Evolutionary conservation across 2,113 vertebrate genomes (phyloP).

Genomic region (Dasyornis broadbenti): DNA sequence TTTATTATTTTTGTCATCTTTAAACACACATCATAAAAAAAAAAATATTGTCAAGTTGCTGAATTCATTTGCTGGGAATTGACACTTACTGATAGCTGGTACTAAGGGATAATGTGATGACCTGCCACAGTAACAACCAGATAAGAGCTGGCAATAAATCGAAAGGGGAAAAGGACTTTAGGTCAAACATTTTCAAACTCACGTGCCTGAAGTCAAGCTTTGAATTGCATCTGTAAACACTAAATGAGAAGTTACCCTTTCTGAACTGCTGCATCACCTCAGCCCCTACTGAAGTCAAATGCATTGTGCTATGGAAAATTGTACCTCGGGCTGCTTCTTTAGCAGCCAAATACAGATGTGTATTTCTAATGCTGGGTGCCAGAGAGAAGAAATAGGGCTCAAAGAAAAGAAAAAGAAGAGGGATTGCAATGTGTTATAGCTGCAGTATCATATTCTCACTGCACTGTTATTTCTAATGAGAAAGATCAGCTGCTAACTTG

Average conservation of each 20-base stretch:
- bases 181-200: conserved; percentile 34
- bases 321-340: background rate
- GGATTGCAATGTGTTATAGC: background rate
- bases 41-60: background rate
- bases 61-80: conserved; percentile 37
- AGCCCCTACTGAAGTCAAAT: background rate
- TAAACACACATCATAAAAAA: conserved; percentile 36
- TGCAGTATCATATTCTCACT: background rate
- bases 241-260: background rate
- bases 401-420: background rate
- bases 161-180: background rate
- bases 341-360: background rate
- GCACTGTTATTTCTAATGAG: background rate
- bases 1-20: conserved; percentile 52
- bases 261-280: background rate
- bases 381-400: background rate
- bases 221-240: conserved; percentile 18
- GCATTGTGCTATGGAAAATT: background rate
- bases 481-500: background rate
- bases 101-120: conserved; percentile 2
- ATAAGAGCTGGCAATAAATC: conserved; percentile 34
- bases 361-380: background rate
- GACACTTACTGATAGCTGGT: conserved; percentile 39
- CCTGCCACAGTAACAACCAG: background rate
- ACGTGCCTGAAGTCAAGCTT: background rate